Evolutionary conservation across 37 sponge, comb jelly and placozoan genomes (phyloP), one percentile per base, ranked within the genome.

Genomic region (Lycopodina hypogea): DNA sequence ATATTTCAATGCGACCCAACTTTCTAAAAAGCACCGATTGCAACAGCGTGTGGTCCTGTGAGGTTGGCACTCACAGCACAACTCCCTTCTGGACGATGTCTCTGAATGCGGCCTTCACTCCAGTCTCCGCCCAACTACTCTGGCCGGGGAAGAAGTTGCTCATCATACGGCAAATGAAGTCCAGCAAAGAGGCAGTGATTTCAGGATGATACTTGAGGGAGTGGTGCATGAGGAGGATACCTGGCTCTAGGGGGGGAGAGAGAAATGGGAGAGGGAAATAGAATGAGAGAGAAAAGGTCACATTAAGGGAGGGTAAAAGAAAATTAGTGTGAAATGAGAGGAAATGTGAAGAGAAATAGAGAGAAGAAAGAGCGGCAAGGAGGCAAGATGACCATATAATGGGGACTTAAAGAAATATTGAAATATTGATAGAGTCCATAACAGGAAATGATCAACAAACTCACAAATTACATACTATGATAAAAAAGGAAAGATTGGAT

Each of bases 141-240:
- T 76, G 35, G 22, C 63, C 65, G 40, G 88, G 89, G 42, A 71
- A 69, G 58, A 55, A 93, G 33, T 65, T 55, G 11, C 83, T 34
- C 12, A 85, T 63, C 66, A 89, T 55, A 87, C 88, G 81, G 42
- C 87, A 92, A 17, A 99, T 77, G 80, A 99, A 99, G 56, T 99
- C 99, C 68, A 99, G 72, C 17, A 99, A 85, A 12, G 92, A 82
- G 26, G 93, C 86, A 19, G 97, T 84, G 59, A 99, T 87, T 50
- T 76, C 75, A 32, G 93, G 92, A 66, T 99, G 94, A 17, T 88
- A 58, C 51, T 81, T 76, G 18, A 96, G 73, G 7, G 99, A 96
- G 62, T 99, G 86, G 69, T 84, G 80, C 93, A 99, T 99, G 32
- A 99, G 80, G 56, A 99, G 80, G 57, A 99, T 94, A 30, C 78